A percentile compares a stretch with the other conserved stretches of the same genome.
Conservation (phyloP, 2,797 vertebrate genomes). For the Aythya fuligula region DNA sequence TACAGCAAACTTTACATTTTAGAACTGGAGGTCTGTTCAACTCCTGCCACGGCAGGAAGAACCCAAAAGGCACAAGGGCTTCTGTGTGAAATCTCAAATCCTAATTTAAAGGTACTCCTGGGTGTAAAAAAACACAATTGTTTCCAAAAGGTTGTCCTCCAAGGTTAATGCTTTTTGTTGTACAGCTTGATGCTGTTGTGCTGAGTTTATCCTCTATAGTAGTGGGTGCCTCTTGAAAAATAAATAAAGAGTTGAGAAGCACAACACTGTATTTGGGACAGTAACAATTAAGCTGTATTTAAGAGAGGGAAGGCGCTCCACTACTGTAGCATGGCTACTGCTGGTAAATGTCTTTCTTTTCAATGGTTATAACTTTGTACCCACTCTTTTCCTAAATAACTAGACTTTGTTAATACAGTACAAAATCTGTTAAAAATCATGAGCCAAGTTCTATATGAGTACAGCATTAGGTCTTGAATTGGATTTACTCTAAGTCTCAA, state of each 20-base stretch:
- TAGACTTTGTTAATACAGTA: neutral
- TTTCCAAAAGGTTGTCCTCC: neutral
- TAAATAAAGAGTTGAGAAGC: neutral
- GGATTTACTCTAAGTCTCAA: neutral
- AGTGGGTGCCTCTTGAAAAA: neutral
- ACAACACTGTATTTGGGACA: neutral
- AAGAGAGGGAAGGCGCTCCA: neutral
- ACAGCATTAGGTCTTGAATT: neutral
- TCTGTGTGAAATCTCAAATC: neutral
- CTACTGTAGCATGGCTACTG: neutral
- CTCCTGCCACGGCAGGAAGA: neutral
- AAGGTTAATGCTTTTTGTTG: neutral
- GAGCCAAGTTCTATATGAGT: neutral
- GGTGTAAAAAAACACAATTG: neutral
- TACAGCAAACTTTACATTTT: neutral
- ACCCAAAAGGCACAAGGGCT: neutral
- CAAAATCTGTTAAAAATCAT: neutral
- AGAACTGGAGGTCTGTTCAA: neutral
- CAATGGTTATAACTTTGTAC: neutral
- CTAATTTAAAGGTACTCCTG: neutral
- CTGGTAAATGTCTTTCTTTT: neutral
- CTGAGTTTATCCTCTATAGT: neutral
- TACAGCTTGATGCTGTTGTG: neutral
- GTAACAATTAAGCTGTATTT: neutral
- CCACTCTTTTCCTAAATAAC: neutral